Evolutionary conservation across 2,888 invertebrate genomes (phyloP).

Genomic region (Pyrocoelia pectoralis): DNA sequence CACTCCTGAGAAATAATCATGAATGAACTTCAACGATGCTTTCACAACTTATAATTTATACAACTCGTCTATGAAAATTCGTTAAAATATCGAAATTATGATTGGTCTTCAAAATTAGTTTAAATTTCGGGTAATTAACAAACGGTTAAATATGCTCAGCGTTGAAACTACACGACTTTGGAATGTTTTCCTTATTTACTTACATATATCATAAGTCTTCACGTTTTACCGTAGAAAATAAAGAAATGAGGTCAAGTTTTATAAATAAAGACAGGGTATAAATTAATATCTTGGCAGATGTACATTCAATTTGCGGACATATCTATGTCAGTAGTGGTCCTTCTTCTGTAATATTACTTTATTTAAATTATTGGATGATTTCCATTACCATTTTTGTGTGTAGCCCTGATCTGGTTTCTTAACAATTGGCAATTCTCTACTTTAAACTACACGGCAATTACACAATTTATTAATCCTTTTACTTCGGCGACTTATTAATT

Average conservation of each 20-base stretch:
- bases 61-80: conserved; percentile 2
- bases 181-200: conserved; percentile 24
- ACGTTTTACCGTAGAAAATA: conserved; percentile 18
- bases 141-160: conserved; percentile 15
- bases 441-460: no score
- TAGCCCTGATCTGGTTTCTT: no score
- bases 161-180: conserved; percentile 17
- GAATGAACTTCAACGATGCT: conserved; percentile 18
- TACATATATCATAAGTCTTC: conserved; percentile 19
- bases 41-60: conserved; percentile 16
- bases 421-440: no score
- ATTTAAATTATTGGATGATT: conserved; percentile 1
- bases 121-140: conserved; percentile 18
- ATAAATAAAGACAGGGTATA: conserved; percentile 27
- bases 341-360: not conserved
- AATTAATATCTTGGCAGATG: conserved; percentile 28
- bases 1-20: conserved; percentile 19
- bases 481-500: no score
- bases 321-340: conserved; percentile 19
- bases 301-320: conserved; percentile 12
- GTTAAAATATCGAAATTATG: not conserved
- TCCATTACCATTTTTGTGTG: not conserved
- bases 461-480: no score
- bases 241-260: conserved; percentile 23
- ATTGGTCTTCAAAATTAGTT: conserved; percentile 20